A percentile compares a stretch with the other conserved stretches of the same genome.
Evolutionary conservation across 2,113 vertebrate genomes (phyloP).

Genomic region (Oryzias celebensis): DNA sequence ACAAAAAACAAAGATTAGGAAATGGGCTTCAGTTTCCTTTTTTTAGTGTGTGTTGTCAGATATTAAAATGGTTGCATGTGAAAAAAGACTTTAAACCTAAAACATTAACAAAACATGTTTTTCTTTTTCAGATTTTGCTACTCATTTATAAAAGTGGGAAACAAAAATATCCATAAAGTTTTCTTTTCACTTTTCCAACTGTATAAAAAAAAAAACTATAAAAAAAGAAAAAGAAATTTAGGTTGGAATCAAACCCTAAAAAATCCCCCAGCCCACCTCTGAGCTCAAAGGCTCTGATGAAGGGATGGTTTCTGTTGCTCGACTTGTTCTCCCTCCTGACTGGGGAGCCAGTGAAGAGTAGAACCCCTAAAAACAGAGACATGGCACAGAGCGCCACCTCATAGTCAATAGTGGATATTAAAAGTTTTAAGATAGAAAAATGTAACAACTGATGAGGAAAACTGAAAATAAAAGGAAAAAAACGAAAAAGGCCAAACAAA

Average conservation of each 20-base stretch:
- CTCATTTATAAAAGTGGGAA: background rate
- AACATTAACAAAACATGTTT: background rate
- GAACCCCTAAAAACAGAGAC: slow-evolving; percentile 79
- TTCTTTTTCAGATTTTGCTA: background rate
- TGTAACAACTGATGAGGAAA: slow-evolving; percentile 15
- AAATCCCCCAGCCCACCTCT: slow-evolving; percentile 86
- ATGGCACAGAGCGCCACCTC: slow-evolving; percentile 66
- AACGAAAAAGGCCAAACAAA: slow-evolving; percentile 18
- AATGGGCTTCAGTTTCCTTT: background rate
- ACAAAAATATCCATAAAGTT: background rate
- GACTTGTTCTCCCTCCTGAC: slow-evolving; percentile 90
- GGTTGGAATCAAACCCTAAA: slow-evolving; percentile 51
- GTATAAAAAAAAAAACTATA: slow-evolving; percentile 12
- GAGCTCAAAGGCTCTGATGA: slow-evolving; percentile 85
- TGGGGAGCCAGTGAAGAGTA: slow-evolving; percentile 80
- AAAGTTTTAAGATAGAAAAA: slow-evolving; percentile 16
- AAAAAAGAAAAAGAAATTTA: slow-evolving; percentile 13
- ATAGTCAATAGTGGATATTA: slow-evolving; percentile 50
- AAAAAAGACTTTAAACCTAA: no score
- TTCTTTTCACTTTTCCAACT: background rate
- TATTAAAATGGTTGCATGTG: no score
- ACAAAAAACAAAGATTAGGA: background rate
- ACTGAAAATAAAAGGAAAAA: slow-evolving; percentile 27
- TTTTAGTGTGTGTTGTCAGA: background rate
- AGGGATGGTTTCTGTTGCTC: slow-evolving; percentile 84